Conservation (phyloP, 1,140 invertebrate species). For the Drosophila nikananu region DNA sequence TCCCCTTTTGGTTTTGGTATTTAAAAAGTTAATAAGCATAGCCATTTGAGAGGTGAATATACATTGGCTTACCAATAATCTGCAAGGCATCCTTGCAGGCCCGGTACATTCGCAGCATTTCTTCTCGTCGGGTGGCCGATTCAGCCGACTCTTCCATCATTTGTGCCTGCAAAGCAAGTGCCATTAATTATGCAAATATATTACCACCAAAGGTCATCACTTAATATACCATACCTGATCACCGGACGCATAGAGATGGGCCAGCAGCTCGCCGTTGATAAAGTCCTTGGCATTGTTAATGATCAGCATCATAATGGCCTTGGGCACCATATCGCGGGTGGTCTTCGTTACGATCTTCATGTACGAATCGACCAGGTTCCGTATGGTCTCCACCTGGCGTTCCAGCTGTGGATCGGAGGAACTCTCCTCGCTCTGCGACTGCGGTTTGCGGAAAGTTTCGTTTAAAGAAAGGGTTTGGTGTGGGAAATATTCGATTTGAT, state of each 20-base stretch:
- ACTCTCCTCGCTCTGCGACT: constrained; percentile 86
- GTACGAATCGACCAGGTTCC: constrained; percentile 99
- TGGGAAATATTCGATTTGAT: constrained; percentile 18
- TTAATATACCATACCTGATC: constrained; percentile 96
- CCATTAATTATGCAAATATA: not conserved
- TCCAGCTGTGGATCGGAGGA: constrained; percentile 99
- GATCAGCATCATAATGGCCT: constrained; percentile 99
- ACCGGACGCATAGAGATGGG: constrained; percentile 97
- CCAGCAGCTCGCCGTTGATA: constrained; percentile 97
- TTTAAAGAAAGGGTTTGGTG: constrained; percentile 23
- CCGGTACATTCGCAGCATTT: constrained; percentile 99
- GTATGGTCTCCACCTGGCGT: constrained; percentile 99
- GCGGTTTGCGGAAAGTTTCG: constrained; percentile 29
- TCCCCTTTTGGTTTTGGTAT: constrained; percentile 86
- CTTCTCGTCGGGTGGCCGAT: constrained; percentile 98
- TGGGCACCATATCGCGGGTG: constrained; percentile 98
- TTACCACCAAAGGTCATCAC: no score
- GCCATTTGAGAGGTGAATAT: no score
- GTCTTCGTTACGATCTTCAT: constrained; percentile 99
- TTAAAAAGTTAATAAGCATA: not conserved
- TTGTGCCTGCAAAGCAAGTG: constrained; percentile 88
- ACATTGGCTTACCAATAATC: constrained; percentile 93
- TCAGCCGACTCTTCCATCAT: constrained; percentile 99
- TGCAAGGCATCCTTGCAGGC: constrained; percentile 99
- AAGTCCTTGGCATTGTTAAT: constrained; percentile 99